phyloP scores from a whole-genome alignment of 2,113 vertebrate genomes.

The Myotis yumanensis region DNA sequence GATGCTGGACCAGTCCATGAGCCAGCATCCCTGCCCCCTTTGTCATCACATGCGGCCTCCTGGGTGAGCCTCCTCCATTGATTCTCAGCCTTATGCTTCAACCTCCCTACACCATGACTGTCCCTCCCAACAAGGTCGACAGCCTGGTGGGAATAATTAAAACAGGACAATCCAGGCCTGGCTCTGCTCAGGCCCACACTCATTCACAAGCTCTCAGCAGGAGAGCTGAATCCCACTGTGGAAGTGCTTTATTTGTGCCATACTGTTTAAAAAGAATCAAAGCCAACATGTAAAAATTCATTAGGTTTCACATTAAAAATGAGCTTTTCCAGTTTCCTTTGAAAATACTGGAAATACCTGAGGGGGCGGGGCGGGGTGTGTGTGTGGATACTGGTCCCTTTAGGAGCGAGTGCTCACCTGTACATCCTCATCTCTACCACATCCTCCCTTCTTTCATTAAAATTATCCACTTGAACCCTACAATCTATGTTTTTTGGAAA shows the following conservation, averaged over 20 bases:
- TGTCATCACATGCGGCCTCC: background rate
- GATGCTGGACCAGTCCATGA: background rate
- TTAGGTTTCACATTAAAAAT: background rate
- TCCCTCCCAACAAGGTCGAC: accelerated
- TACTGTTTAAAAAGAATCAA: background rate
- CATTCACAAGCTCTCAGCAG: background rate
- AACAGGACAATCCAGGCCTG: too few relatives aligned
- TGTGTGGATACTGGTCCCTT: background rate
- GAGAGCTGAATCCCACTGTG: background rate
- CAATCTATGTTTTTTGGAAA: background rate
- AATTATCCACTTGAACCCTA: background rate
- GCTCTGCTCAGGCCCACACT: background rate
- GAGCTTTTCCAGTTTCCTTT: background rate
- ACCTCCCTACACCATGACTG: background rate
- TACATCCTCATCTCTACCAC: background rate
- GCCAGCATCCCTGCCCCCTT: too few relatives aligned
- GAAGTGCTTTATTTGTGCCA: background rate
- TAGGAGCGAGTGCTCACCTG: accelerated
- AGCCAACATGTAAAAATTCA: background rate
- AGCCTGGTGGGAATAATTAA: background rate
- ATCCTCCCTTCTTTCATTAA: background rate
- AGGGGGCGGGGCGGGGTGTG: accelerated
- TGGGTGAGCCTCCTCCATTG: background rate
- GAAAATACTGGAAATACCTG: background rate
- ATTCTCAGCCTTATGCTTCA: background rate